Percentiles rank a stretch among this genome's conserved stretches.
Evolutionary conservation across 2,888 invertebrate genomes (phyloP).

Genomic region (Toxonevra muliebris): DNA sequence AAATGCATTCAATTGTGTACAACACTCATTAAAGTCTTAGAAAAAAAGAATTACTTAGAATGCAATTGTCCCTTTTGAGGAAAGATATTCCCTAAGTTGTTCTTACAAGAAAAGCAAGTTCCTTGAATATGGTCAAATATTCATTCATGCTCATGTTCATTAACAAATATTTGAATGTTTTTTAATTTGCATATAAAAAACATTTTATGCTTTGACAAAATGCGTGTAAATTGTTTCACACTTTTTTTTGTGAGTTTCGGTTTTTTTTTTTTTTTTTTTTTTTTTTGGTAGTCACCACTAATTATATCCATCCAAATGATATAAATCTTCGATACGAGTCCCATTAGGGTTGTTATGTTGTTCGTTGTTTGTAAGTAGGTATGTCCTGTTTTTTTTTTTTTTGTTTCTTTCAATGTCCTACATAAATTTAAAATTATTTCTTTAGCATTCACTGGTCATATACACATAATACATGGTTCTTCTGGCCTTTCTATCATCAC

Average conservation of each 20-base stretch:
- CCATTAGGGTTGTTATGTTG: conserved; percentile 43
- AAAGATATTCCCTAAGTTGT: conserved; percentile 23
- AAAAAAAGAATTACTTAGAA: not conserved
- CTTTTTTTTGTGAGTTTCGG: conserved; percentile 43
- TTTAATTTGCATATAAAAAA: conserved; percentile 57
- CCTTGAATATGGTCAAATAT: not conserved
- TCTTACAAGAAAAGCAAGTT: conserved; percentile 24
- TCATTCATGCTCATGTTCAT: conserved; percentile 19
- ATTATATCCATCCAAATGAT: conserved; percentile 52
- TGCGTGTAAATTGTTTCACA: conserved; percentile 17
- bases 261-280: conserved; percentile 24
- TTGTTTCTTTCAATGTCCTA: conserved; percentile 1
- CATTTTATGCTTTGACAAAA: conserved; percentile 42
- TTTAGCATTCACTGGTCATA: conserved; percentile 1
- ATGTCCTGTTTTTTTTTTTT: conserved; percentile 3
- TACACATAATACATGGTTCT: not conserved
- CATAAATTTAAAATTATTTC: conserved; percentile 33
- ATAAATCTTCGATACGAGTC: conserved; percentile 54
- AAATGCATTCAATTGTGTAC: conserved; percentile 9
- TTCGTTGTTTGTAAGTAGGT: not conserved
- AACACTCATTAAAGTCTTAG: conserved; percentile 6
- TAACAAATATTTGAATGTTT: conserved; percentile 21
- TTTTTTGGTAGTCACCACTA: conserved; percentile 48
- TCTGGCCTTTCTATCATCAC: not conserved
- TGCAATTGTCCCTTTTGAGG: conserved; percentile 4